Percentiles rank a stretch among this genome's conserved stretches.
Evolutionary conservation across 2,113 vertebrate genomes (phyloP).

Genomic region (Nycticebus coucang): DNA sequence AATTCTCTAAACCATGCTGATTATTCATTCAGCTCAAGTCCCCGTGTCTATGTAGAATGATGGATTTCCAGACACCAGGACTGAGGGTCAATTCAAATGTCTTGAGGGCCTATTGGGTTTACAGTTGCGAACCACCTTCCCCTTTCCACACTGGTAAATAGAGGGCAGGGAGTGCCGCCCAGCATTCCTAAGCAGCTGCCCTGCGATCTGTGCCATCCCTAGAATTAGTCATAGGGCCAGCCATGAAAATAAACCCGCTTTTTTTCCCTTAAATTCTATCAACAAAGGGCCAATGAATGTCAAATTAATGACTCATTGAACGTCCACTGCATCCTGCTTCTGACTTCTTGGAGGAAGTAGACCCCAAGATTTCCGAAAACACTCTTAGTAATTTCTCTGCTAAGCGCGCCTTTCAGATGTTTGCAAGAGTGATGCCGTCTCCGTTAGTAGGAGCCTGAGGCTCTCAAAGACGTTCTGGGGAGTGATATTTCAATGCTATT

Average conservation of each 20-base stretch:
- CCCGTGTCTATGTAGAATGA: slow-evolving; percentile 71
- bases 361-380: slow-evolving; percentile 73
- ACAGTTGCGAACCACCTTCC: slow-evolving; percentile 54
- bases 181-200: slow-evolving; percentile 69
- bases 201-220: slow-evolving; percentile 38
- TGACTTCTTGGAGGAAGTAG: slow-evolving; percentile 71
- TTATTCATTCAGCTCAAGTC: slow-evolving; percentile 76
- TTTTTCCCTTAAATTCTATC: slow-evolving; percentile 16
- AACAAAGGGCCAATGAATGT: slow-evolving; percentile 67
- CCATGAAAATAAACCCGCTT: slow-evolving; percentile 66
- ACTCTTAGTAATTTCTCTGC: slow-evolving; percentile 52
- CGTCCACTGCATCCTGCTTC: slow-evolving; percentile 68
- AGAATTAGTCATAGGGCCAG: slow-evolving; percentile 54
- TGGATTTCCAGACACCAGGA: slow-evolving; percentile 79
- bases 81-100: slow-evolving; percentile 80
- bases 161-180: background rate
- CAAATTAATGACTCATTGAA: slow-evolving; percentile 77
- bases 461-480: background rate
- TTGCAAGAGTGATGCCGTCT: background rate
- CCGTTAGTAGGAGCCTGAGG: background rate
- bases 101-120: slow-evolving; percentile 61
- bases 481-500: background rate
- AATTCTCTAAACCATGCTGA: slow-evolving; percentile 71
- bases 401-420: slow-evolving; percentile 26
- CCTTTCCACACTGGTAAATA: slow-evolving; percentile 56